These are phyloP conservation scores for Drosophila ambigua DNA, from an alignment of 1,140 invertebrate species.

Conservation along the genomic window DNA sequence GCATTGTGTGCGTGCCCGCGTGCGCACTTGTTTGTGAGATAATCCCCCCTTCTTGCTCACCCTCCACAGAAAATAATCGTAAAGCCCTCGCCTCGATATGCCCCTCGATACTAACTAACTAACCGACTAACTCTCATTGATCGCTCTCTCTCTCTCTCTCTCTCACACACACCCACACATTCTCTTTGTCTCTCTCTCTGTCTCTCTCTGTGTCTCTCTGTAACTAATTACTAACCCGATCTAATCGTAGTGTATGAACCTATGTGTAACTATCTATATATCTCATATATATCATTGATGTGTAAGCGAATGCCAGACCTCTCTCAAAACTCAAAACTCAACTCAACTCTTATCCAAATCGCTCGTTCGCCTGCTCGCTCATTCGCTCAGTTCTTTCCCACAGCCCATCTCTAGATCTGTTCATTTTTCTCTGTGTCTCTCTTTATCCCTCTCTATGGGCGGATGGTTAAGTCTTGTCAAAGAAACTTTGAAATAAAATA, in stretches of 20 bases:
- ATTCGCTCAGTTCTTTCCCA: constrained; percentile 33
- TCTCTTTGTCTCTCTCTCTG: constrained; percentile 15
- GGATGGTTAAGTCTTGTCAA: constrained; percentile 10
- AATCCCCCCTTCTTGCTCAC: constrained; percentile 16
- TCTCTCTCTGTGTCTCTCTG: neutral
- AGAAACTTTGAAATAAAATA: too few species aligned
- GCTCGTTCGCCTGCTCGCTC: constrained; percentile 38
- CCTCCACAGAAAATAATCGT: constrained; percentile 9
- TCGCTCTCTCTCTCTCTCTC: constrained; percentile 20
- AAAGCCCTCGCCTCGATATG: constrained; percentile 7
- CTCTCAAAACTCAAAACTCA: constrained; percentile 26
- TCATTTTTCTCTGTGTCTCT: constrained; percentile 17
- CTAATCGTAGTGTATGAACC: constrained; percentile 42
- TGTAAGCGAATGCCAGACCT: constrained; percentile 52
- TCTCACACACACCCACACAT: constrained; percentile 1
- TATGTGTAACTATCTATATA: constrained; percentile 40
- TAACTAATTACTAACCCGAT: constrained; percentile 27
- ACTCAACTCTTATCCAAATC: constrained; percentile 20
- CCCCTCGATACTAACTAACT: constrained; percentile 27
- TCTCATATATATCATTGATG: constrained; percentile 41
- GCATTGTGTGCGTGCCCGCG: constrained; percentile 37
- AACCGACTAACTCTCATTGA: constrained; percentile 25
- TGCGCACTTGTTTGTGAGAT: constrained; percentile 24
- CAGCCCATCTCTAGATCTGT: constrained; percentile 16
- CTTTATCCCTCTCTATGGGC: neutral